A percentile compares a stretch with the other conserved stretches of the same genome.
These are phyloP conservation scores for Gallinago stenura DNA, from an alignment of 2,797 vertebrate genomes.

Conservation along the genomic window DNA sequence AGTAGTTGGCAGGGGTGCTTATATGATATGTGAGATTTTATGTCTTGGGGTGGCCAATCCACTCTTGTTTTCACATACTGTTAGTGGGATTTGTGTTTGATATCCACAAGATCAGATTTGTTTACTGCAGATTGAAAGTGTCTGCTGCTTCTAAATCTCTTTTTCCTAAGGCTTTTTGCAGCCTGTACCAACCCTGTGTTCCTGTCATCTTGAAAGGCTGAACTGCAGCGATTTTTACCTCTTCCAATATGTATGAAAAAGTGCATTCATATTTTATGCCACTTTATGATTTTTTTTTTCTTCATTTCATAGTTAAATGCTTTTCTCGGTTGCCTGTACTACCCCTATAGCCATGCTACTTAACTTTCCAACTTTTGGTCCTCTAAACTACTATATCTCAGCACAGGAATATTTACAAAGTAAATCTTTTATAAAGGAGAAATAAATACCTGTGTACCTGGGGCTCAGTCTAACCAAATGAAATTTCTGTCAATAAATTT, in stretches of 20 bases:
- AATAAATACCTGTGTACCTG: neutral
- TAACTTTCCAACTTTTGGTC: neutral
- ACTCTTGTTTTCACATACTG: neutral
- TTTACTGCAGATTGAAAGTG: slow-evolving; percentile 18
- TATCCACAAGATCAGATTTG: slow-evolving; percentile 11
- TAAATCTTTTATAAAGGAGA: neutral
- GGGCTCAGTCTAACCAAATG: neutral
- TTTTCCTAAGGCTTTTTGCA: neutral
- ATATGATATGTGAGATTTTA: neutral
- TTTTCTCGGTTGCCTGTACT: neutral
- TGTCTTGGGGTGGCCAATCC: neutral
- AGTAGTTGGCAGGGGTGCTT: neutral
- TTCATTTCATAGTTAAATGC: neutral
- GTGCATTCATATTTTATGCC: neutral
- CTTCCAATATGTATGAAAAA: neutral
- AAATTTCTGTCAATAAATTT: neutral
- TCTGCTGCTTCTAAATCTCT: neutral
- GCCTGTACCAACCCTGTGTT: neutral
- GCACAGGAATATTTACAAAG: neutral
- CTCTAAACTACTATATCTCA: neutral
- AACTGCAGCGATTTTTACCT: neutral
- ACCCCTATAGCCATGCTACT: neutral
- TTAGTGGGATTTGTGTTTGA: slow-evolving; percentile 3
- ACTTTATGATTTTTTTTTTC: neutral
- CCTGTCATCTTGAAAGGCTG: neutral